Evolutionary conservation across 2,888 invertebrate species (phyloP).

Genomic region (Drosophila macrospina): DNA sequence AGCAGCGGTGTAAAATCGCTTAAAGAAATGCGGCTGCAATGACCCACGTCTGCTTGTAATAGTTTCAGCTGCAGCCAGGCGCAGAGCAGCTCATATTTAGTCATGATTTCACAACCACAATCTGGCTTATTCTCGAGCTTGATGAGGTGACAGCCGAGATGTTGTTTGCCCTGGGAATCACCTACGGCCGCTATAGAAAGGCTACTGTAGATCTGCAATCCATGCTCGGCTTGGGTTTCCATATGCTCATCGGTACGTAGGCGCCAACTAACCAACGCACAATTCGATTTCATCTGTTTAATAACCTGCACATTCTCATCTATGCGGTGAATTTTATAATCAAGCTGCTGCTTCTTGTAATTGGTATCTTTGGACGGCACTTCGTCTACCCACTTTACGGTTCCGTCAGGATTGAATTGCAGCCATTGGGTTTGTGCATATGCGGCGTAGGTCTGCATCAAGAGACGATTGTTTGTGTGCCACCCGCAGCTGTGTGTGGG

Average conservation of each 20-base stretch:
- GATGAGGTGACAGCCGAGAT: slow-evolving; percentile 62
- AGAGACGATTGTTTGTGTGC: slow-evolving; percentile 73
- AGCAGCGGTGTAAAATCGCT: slow-evolving; percentile 62
- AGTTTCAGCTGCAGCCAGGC: slow-evolving; percentile 80
- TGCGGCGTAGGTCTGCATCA: slow-evolving; percentile 54
- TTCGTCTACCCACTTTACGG: neutral
- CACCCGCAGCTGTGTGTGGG: slow-evolving; percentile 78
- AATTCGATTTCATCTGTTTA: slow-evolving; percentile 29
- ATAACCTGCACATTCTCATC: slow-evolving; percentile 12
- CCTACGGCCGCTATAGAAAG: slow-evolving; percentile 55
- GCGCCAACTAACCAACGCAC: slow-evolving; percentile 67
- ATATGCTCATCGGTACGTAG: slow-evolving; percentile 26
- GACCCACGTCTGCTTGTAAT: slow-evolving; percentile 39
- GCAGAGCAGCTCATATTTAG: slow-evolving; percentile 76
- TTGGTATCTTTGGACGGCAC: neutral
- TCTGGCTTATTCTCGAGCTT: slow-evolving; percentile 81
- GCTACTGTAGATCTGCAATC: slow-evolving; percentile 55
- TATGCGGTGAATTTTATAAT: slow-evolving; percentile 43
- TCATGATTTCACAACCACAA: slow-evolving; percentile 82
- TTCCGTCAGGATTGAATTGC: slow-evolving; percentile 5
- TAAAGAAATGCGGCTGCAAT: slow-evolving; percentile 71
- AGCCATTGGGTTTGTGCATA: slow-evolving; percentile 56
- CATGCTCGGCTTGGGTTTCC: slow-evolving; percentile 1
- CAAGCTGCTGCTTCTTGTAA: neutral
- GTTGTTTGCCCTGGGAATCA: slow-evolving; percentile 24